phyloP scores from a whole-genome alignment of 2,888 invertebrate species.

The Watsonalla cultraria region DNA sequence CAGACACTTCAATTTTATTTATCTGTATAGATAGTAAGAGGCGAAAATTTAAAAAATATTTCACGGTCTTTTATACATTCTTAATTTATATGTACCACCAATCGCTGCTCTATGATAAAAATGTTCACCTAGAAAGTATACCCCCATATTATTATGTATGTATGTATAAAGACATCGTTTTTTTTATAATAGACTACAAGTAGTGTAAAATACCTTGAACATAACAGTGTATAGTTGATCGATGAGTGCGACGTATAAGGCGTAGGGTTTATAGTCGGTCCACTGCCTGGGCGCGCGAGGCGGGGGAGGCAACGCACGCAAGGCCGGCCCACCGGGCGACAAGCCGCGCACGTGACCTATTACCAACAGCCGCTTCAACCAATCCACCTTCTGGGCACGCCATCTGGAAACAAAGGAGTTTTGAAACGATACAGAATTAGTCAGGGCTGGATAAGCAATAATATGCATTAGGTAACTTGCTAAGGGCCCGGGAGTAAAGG shows the following conservation, averaged over 20 bases:
- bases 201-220: constrained; percentile 85
- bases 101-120: too few species aligned
- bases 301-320: constrained; percentile 76
- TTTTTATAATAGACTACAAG: too few species aligned
- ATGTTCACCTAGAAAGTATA: too few species aligned
- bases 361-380: constrained; percentile 87
- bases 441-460: too few species aligned
- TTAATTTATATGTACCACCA: too few species aligned
- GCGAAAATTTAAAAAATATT: too few species aligned
- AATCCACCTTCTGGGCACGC: constrained; percentile 83
- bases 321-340: constrained; percentile 82
- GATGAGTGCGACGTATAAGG: constrained; percentile 91
- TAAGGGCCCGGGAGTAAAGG: too few species aligned
- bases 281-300: constrained; percentile 80
- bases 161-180: too few species aligned
- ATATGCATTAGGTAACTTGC: not conserved
- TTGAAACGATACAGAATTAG: not conserved
- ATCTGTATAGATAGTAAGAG: too few species aligned
- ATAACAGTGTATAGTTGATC: constrained; percentile 91
- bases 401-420: constrained; percentile 73
- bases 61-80: too few species aligned
- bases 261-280: constrained; percentile 89
- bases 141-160: too few species aligned
- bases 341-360: constrained; percentile 86
- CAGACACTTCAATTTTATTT: too few species aligned